Percentiles rank a stretch among this genome's conserved stretches.
Conservation (phyloP, 2,797 vertebrate species). For the Helicolenus hilgendorfi region DNA sequence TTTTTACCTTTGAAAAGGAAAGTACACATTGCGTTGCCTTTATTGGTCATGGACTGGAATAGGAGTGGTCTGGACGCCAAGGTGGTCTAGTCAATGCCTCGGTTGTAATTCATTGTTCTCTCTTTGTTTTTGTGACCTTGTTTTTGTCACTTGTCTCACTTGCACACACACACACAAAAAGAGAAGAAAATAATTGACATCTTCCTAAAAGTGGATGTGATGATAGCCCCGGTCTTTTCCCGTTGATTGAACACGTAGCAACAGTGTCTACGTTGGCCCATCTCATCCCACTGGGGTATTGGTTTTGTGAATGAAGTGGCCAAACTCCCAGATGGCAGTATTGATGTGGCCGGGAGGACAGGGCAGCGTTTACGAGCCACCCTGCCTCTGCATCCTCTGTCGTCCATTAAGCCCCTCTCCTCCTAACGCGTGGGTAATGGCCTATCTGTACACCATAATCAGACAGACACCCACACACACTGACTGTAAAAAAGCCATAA, state of each 20-base stretch:
- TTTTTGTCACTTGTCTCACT: slow-evolving; percentile 9
- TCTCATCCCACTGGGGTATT: slow-evolving; percentile 84
- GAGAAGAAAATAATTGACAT: slow-evolving; percentile 31
- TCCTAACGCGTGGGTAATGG: slow-evolving; percentile 83
- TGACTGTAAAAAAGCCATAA: slow-evolving; percentile 72
- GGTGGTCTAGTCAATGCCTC: not conserved
- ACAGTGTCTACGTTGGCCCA: not conserved
- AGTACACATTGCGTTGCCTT: not conserved
- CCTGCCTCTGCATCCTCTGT: slow-evolving; percentile 87
- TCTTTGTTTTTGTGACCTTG: not conserved
- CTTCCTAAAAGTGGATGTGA: slow-evolving; percentile 34
- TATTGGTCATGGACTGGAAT: not conserved
- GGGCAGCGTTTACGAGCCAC: slow-evolving; percentile 52
- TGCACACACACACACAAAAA: not conserved
- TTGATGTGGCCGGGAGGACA: slow-evolving; percentile 75
- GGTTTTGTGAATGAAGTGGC: slow-evolving; percentile 88
- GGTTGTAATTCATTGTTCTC: not conserved
- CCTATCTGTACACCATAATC: slow-evolving; percentile 87
- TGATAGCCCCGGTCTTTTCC: slow-evolving; percentile 34
- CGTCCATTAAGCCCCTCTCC: slow-evolving; percentile 86
- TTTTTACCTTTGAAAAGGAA: not conserved
- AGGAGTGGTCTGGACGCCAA: not conserved
- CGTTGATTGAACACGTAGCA: slow-evolving; percentile 65
- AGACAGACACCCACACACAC: slow-evolving; percentile 67
- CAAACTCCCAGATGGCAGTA: slow-evolving; percentile 84